phyloP scores from a whole-genome alignment of 2,113 vertebrate genomes.

The Calypte anna region DNA sequence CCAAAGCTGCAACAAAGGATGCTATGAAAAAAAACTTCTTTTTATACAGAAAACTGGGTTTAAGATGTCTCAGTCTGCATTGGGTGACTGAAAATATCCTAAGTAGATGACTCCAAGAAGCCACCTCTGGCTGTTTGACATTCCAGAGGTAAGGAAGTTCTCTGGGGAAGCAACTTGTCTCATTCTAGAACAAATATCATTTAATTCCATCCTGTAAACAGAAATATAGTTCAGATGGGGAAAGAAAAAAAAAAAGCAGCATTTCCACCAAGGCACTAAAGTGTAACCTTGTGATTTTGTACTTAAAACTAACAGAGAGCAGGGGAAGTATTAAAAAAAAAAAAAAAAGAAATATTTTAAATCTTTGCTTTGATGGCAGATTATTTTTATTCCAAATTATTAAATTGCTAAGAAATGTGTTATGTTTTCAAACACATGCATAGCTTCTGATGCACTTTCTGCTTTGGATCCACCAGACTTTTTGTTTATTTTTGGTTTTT shows the following conservation, averaged over 20 bases:
- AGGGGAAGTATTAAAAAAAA: not conserved
- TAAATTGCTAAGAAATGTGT: not conserved
- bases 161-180: not conserved
- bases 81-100: not conserved
- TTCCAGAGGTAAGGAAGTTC: not conserved
- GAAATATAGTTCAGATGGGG: not conserved
- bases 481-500: not conserved
- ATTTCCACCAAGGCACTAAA: not conserved
- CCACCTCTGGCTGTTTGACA: not conserved
- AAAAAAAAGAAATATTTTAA: not conserved
- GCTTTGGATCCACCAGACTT: not conserved
- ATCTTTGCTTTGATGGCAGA: not conserved
- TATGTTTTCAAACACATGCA: not conserved
- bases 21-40: accelerated
- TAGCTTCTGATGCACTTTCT: not conserved
- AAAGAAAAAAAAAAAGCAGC: not conserved
- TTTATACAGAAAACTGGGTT: not conserved
- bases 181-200: not conserved
- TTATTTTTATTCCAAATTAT: not conserved
- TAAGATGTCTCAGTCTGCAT: not conserved
- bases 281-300: no score
- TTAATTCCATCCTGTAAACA: not conserved
- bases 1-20: not conserved
- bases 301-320: not conserved
- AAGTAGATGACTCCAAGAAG: not conserved